Evolutionary conservation across 2,888 invertebrate species (phyloP).

Genomic region (Unio delphinus): DNA sequence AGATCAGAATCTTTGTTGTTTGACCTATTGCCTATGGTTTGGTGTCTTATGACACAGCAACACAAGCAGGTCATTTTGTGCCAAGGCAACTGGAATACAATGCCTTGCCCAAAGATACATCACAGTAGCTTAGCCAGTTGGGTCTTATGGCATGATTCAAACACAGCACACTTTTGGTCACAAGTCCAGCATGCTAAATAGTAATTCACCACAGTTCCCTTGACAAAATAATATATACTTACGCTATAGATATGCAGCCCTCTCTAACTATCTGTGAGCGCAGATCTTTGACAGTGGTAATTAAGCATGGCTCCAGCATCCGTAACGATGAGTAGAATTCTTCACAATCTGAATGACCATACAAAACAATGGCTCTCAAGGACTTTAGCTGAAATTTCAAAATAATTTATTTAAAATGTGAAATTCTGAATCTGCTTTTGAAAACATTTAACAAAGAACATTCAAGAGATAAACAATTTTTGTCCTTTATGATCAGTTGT

Average conservation of each 20-base stretch:
- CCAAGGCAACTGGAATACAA: too few species aligned
- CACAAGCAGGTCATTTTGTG: too few species aligned
- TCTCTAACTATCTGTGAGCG: slow-evolving; percentile 94
- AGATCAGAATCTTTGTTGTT: too few species aligned
- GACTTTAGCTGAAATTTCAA: slow-evolving; percentile 82
- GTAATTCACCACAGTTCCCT: too few species aligned
- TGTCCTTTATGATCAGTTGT: neutral
- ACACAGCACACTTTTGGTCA: too few species aligned
- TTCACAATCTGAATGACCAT: slow-evolving; percentile 84
- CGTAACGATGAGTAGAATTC: slow-evolving; percentile 85
- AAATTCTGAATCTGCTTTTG: neutral
- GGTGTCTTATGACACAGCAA: too few species aligned
- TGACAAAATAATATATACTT: slow-evolving; percentile 32
- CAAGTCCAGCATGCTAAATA: too few species aligned
- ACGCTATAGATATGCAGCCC: slow-evolving; percentile 94
- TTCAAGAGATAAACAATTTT: neutral
- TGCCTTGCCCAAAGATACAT: too few species aligned
- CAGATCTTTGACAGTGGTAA: slow-evolving; percentile 65
- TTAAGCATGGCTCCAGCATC: slow-evolving; percentile 75
- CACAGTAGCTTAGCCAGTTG: too few species aligned
- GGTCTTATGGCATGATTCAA: too few species aligned
- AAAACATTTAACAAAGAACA: neutral
- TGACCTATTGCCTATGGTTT: too few species aligned
- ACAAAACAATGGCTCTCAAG: slow-evolving; percentile 85
- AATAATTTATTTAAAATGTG: neutral